These are phyloP conservation scores for Chrysogorgia sp. DNA, from an alignment of 92 coral and sea anemone species.

Conservation along the genomic window DNA sequence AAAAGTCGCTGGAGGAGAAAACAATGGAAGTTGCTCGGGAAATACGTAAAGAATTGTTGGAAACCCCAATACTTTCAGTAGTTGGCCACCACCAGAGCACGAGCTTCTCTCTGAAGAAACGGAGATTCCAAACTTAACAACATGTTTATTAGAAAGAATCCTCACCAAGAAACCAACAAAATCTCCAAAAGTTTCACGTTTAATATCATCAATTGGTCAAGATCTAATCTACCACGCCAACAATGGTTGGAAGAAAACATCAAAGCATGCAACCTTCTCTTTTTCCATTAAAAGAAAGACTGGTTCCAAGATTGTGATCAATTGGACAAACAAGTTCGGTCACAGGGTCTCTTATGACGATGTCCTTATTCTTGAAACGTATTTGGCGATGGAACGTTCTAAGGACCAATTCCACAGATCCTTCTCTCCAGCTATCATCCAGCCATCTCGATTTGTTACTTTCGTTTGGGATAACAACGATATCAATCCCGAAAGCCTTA, in stretches of 20 bases:
- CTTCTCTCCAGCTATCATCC: conserved; percentile 18
- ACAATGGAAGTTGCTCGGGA: conserved; percentile 28
- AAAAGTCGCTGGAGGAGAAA: conserved; percentile 30
- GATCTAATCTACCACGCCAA: conserved; percentile 1
- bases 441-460: conserved; percentile 24
- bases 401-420: conserved; percentile 13
- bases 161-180: not conserved
- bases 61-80: not conserved
- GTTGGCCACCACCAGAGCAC: conserved; percentile 1
- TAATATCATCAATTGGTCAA: conserved; percentile 1
- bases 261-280: not conserved
- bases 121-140: not conserved
- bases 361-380: conserved; percentile 16
- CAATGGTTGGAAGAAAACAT: conserved; percentile 15
- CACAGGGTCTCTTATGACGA: conserved; percentile 18
- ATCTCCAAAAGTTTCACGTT: not conserved
- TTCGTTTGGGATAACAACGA: too few species aligned
- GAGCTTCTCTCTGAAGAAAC: not conserved
- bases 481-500: conserved; percentile 32
- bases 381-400: conserved; percentile 18
- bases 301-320: not conserved
- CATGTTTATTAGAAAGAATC: not conserved
- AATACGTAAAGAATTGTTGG: conserved; percentile 22
- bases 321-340: conserved; percentile 27
- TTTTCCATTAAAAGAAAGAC: conserved; percentile 6